Percentiles rank a stretch among this genome's conserved stretches.
phyloP scores from a whole-genome alignment of 2,888 invertebrate species.

The Caenorhabditis uteleia region DNA sequence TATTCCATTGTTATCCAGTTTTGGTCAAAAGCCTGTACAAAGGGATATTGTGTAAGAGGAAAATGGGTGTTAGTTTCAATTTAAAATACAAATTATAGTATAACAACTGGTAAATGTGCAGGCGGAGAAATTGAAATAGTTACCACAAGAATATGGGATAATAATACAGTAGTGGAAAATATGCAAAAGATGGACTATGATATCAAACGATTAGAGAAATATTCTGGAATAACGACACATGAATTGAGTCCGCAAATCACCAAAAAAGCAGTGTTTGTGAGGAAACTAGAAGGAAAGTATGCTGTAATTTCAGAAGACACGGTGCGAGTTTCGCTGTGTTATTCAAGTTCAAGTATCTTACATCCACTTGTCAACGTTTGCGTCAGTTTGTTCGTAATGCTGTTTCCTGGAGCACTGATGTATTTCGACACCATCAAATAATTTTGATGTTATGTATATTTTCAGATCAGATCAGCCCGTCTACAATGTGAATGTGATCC shows the following conservation, averaged over 20 bases:
- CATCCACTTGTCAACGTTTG: conserved; percentile 23
- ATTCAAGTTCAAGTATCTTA: conserved; percentile 18
- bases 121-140: conserved; percentile 27
- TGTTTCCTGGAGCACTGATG: conserved; percentile 33
- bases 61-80: no score
- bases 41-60: no score
- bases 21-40: no score
- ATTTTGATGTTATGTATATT: not conserved
- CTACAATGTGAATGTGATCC: no score
- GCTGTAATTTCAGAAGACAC: conserved; percentile 4
- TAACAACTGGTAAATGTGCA: conserved; percentile 18
- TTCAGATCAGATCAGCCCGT: not conserved
- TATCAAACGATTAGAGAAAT: conserved; percentile 23
- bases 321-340: conserved; percentile 12
- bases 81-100: no score
- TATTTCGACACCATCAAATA: not conserved
- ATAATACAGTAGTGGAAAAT: conserved; percentile 8
- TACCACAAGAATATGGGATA: conserved; percentile 10
- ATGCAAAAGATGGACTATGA: conserved; percentile 22
- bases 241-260: conserved; percentile 19
- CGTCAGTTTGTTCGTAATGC: conserved; percentile 29
- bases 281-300: not conserved
- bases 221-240: conserved; percentile 20
- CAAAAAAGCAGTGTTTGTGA: conserved; percentile 14
- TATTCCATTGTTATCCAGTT: no score